Conservation (phyloP, 2,797 vertebrate genomes). For the Centroberyx gerrardi region DNA sequence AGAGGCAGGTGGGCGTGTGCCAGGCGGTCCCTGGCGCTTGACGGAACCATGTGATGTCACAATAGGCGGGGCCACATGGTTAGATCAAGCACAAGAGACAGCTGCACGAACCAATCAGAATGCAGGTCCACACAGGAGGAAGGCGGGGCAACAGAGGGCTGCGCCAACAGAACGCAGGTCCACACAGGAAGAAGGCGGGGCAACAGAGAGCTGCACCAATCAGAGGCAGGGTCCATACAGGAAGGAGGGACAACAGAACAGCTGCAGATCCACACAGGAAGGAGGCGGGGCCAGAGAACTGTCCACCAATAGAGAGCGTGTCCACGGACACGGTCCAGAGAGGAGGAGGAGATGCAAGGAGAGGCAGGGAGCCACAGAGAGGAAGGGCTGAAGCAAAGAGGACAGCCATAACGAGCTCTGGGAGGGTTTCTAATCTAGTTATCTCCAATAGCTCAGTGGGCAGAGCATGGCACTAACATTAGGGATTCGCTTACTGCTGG, state of each 20-base stretch:
- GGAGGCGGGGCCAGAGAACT: conserved; percentile 54
- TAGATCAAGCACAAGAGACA: conserved; percentile 99
- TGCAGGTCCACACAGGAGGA: conserved; percentile 79
- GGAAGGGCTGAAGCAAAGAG: conserved; percentile 75
- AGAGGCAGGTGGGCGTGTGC: conserved; percentile 87
- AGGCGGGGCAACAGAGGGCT: conserved; percentile 22
- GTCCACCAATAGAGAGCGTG: conserved; percentile 82
- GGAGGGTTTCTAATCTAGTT: conserved; percentile 50
- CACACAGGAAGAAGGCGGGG: conserved; percentile 74
- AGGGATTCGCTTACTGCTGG: conserved; percentile 20
- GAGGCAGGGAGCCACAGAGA: conserved; percentile 74
- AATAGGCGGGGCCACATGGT: conserved; percentile 99
- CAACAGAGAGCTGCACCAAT: conserved; percentile 78
- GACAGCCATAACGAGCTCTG: conserved; percentile 62
- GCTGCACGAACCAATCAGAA: conserved; percentile 89
- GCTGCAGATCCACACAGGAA: conserved; percentile 76
- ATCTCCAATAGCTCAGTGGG: conserved; percentile 28
- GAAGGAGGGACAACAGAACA: conserved; percentile 72
- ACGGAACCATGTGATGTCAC: conserved; percentile 99
- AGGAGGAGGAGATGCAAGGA: conserved; percentile 77
- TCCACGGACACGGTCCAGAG: conserved; percentile 73
- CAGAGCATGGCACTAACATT: conserved; percentile 20
- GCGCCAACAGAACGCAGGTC: conserved; percentile 12
- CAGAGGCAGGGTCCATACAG: conserved; percentile 71
- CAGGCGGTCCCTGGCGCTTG: conserved; percentile 99